Evolutionary conservation across 2,113 vertebrate genomes (phyloP).

Genomic region (Orientallactaga bullata): DNA sequence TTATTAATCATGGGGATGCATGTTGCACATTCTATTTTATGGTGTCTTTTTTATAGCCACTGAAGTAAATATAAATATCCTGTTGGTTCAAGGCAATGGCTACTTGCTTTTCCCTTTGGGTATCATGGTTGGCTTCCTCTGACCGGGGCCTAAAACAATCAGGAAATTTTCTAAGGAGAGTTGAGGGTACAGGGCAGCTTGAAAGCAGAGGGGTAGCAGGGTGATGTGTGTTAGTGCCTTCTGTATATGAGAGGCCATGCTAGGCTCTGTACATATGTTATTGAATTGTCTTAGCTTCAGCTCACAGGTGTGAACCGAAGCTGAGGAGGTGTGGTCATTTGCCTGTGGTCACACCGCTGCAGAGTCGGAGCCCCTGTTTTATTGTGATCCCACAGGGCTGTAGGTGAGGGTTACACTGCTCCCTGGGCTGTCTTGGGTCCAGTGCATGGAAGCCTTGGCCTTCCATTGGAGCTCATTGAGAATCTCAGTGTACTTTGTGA

Average conservation of each 20-base stretch:
- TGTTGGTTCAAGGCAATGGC: constrained; percentile 66
- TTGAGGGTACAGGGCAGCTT: not conserved
- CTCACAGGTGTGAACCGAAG: not conserved
- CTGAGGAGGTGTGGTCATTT: constrained; percentile 20
- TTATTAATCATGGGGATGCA: constrained; percentile 65
- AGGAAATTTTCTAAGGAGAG: not conserved
- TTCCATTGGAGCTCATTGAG: not conserved
- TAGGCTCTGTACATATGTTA: not conserved
- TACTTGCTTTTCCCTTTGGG: constrained; percentile 64
- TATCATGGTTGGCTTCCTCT: constrained; percentile 57
- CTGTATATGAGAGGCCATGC: not conserved
- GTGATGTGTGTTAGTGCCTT: not conserved
- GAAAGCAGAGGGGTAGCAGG: not conserved
- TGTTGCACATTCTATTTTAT: constrained; percentile 72
- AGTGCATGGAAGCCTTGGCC: not conserved
- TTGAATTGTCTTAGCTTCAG: not conserved
- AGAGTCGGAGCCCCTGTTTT: not conserved
- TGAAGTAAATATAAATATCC: constrained; percentile 74
- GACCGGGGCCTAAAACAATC: constrained; percentile 28
- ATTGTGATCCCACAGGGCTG: not conserved
- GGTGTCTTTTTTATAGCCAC: constrained; percentile 67
- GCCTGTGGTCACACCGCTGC: not conserved
- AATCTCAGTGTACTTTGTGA: not conserved
- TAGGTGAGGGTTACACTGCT: not conserved
- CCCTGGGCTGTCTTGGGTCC: not conserved